phyloP scores from a whole-genome alignment of 2,797 vertebrate genomes.

The Anabacerthia variegaticeps region DNA sequence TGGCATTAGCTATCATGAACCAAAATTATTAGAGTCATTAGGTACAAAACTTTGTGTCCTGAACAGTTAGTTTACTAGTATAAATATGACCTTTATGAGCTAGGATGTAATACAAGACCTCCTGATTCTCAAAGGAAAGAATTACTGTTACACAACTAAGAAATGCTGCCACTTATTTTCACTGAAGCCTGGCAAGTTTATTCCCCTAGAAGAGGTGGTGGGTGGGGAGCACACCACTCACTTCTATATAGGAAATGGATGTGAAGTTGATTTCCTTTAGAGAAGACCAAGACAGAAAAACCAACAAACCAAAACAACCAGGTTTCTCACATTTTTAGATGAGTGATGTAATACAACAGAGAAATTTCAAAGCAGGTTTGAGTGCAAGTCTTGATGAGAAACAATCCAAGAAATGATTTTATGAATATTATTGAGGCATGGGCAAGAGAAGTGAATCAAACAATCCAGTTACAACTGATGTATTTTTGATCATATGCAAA shows the following conservation, averaged over 20 bases:
- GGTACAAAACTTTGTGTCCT: background rate
- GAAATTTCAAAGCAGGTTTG: background rate
- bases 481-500: background rate
- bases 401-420: background rate
- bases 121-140: background rate
- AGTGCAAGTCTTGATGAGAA: background rate
- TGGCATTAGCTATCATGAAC: background rate
- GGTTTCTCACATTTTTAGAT: background rate
- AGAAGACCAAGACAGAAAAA: background rate
- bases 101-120: background rate
- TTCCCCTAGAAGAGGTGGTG: background rate
- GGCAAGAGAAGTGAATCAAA: background rate
- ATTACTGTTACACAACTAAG: background rate
- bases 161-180: background rate
- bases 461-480: background rate
- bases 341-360: background rate
- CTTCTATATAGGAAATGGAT: background rate
- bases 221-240: accelerated
- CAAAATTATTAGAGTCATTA: background rate
- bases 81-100: background rate
- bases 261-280: background rate
- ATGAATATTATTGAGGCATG: background rate
- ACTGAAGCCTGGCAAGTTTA: background rate
- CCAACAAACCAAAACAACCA: background rate
- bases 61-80: background rate